Evolutionary conservation across 2,888 invertebrate species (phyloP).

Genomic region (Drosophila siamana): DNA sequence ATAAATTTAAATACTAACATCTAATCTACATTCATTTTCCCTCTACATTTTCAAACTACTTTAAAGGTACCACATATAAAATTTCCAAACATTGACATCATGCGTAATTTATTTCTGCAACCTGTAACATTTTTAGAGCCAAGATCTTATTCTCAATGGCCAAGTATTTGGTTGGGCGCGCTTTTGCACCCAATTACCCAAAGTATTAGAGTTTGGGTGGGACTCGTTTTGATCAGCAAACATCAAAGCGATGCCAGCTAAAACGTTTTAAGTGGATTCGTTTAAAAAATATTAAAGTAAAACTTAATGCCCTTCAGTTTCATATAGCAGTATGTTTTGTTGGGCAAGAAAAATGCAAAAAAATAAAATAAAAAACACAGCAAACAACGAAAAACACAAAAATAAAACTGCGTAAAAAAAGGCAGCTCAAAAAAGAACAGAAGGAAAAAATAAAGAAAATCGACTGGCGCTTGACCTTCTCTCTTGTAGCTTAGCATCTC

Average conservation of each 20-base stretch:
- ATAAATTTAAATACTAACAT: no score
- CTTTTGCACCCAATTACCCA: slow-evolving; percentile 41
- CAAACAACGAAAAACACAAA: no score
- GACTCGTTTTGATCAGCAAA: slow-evolving; percentile 52
- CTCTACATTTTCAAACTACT: neutral
- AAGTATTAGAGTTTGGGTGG: slow-evolving; percentile 26
- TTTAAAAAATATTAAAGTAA: slow-evolving; percentile 62
- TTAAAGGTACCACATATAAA: no score
- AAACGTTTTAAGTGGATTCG: slow-evolving; percentile 67
- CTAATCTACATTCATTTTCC: no score
- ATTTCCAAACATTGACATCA: neutral
- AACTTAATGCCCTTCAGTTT: slow-evolving; percentile 55
- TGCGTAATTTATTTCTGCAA: neutral
- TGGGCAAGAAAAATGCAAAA: neutral
- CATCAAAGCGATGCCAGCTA: slow-evolving; percentile 63
- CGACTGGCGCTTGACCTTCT: slow-evolving; percentile 62
- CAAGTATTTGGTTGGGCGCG: neutral
- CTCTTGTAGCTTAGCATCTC: neutral
- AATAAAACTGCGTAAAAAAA: slow-evolving; percentile 1
- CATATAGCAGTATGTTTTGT: slow-evolving; percentile 11
- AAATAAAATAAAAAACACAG: no score
- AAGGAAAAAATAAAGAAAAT: slow-evolving; percentile 14
- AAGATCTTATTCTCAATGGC: neutral
- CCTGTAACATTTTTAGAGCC: neutral
- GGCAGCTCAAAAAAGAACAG: slow-evolving; percentile 23